These are phyloP conservation scores for Pseudopipra pipra DNA, from an alignment of 2,113 vertebrate species.

Conservation along the genomic window DNA sequence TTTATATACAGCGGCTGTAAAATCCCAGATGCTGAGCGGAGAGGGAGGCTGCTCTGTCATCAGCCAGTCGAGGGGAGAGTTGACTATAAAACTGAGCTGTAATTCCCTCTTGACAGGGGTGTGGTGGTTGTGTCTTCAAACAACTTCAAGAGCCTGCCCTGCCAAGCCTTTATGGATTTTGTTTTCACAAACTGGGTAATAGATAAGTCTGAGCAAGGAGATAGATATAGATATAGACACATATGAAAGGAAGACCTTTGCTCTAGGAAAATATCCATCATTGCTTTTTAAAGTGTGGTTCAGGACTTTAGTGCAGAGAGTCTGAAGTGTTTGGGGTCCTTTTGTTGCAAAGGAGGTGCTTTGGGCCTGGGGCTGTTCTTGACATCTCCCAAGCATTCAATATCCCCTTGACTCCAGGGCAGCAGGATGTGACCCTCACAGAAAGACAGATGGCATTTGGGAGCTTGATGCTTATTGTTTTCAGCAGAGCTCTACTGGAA, in stretches of 20 bases:
- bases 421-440: not conserved
- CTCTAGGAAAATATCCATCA: constrained; percentile 8
- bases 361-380: not conserved
- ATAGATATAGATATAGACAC: not conserved
- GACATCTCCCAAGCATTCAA: not conserved
- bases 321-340: not conserved
- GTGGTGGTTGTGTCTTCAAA: constrained; percentile 13
- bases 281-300: not conserved
- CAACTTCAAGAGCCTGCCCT: not conserved
- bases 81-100: not conserved
- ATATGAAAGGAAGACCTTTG: constrained; percentile 14
- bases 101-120: not conserved
- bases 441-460: not conserved
- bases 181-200: not conserved
- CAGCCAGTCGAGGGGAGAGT: not conserved
- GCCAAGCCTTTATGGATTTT: not conserved
- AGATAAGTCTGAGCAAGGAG: not conserved
- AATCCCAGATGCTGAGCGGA: constrained; percentile 19
- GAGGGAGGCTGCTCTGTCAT: constrained; percentile 9
- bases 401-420: not conserved
- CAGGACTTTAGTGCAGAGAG: not conserved
- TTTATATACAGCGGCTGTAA: constrained; percentile 21
- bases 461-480: constrained; percentile 30
- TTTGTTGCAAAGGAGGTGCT: not conserved
- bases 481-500: constrained; percentile 23